Percentiles rank a stretch among this genome's conserved stretches.
These are phyloP conservation scores for Liodrosophila aerea DNA, from an alignment of 2,888 invertebrate species.

Conservation along the genomic window DNA sequence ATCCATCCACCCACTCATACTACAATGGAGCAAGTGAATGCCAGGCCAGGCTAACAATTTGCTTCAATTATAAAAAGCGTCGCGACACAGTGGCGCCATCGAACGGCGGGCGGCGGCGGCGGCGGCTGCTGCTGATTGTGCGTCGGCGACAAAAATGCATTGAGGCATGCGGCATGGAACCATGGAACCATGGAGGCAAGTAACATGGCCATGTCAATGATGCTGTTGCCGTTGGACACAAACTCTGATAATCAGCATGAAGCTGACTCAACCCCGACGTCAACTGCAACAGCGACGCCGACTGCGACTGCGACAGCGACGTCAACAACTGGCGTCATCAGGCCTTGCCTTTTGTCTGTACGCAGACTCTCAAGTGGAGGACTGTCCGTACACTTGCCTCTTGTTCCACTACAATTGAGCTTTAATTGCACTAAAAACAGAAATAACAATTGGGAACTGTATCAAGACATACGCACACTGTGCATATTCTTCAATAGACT, in stretches of 20 bases:
- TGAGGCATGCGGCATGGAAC: constrained; percentile 32
- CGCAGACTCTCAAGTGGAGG: too few species aligned
- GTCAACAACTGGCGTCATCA: too few species aligned
- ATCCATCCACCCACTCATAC: constrained; percentile 3
- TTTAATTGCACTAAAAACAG: too few species aligned
- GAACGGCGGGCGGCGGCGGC: constrained; percentile 46
- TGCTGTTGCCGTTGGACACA: constrained; percentile 16
- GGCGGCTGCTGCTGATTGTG: too few species aligned
- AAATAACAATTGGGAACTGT: too few species aligned
- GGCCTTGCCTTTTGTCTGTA: too few species aligned
- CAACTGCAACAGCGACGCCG: not conserved
- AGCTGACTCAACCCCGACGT: constrained; percentile 31
- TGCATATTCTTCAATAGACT: too few species aligned
- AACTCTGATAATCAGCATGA: constrained; percentile 62
- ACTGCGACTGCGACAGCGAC: too few species aligned
- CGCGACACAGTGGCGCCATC: constrained; percentile 78
- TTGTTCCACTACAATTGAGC: too few species aligned
- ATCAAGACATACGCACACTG: too few species aligned
- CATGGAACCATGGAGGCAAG: constrained; percentile 16
- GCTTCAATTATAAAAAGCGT: constrained; percentile 77
- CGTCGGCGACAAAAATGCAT: constrained; percentile 45
- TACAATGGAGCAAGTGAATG: constrained; percentile 53
- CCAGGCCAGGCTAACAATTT: constrained; percentile 74
- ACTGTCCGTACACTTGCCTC: too few species aligned
- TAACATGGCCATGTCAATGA: constrained; percentile 39